phyloP scores from a whole-genome alignment of 2,797 vertebrate genomes.

The Sphenodon punctatus region DNA sequence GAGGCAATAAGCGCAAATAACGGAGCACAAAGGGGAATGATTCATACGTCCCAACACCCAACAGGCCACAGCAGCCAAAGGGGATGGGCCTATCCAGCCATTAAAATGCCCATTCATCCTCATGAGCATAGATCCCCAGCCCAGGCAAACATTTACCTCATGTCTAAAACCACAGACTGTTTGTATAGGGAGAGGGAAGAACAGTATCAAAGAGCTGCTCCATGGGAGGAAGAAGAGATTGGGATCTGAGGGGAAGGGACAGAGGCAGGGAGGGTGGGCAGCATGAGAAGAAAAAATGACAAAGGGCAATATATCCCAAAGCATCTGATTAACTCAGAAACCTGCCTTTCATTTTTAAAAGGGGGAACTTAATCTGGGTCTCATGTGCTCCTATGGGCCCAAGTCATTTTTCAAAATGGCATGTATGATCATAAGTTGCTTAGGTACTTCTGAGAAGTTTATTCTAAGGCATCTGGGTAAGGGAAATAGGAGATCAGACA shows the following conservation, averaged over 20 bases:
- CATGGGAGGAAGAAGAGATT: background rate
- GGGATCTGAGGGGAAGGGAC: background rate
- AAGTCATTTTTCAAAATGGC: too few species aligned
- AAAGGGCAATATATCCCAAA: background rate
- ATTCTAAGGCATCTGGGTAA: too few species aligned
- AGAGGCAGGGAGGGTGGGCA: background rate
- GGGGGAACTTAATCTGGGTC: too few species aligned
- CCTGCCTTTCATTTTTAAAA: background rate
- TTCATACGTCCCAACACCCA: background rate
- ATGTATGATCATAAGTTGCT: too few species aligned
- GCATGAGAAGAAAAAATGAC: background rate
- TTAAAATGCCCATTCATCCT: rapidly evolving
- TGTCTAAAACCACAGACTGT: rapidly evolving
- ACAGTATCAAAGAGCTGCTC: background rate
- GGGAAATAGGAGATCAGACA: background rate
- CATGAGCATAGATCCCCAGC: background rate
- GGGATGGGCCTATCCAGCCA: background rate
- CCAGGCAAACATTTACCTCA: background rate
- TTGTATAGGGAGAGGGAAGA: background rate
- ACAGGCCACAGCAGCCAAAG: background rate
- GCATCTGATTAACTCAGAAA: background rate
- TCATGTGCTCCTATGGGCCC: background rate
- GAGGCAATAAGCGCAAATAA: background rate
- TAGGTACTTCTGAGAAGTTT: too few species aligned
- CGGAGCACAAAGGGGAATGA: background rate